phyloP scores from a whole-genome alignment of 2,888 invertebrate genomes.

The Ectemnius continuus region DNA sequence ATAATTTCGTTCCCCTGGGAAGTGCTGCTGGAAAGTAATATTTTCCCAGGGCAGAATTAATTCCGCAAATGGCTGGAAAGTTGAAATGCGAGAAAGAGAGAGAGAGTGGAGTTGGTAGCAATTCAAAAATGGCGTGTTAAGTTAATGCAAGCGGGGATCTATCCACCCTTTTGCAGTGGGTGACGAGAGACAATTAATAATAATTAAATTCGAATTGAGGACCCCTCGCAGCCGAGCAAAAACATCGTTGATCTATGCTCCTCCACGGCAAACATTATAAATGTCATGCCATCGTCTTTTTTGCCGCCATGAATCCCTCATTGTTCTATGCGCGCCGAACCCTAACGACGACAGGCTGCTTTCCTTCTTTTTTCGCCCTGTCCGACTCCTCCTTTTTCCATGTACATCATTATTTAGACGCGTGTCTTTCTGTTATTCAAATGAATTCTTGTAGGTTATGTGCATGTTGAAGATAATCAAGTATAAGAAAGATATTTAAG shows the following conservation, averaged over 20 bases:
- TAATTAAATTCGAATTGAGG: constrained; percentile 70
- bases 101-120: background rate
- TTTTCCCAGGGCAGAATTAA: background rate
- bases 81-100: background rate
- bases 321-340: constrained; percentile 37
- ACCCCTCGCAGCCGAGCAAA: constrained; percentile 73
- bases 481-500: too few relatives aligned
- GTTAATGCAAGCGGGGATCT: constrained; percentile 3
- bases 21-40: background rate
- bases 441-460: too few relatives aligned
- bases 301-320: constrained; percentile 9
- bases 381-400: constrained; percentile 34
- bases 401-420: background rate
- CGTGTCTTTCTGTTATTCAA: constrained; percentile 11
- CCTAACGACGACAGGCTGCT: constrained; percentile 43
- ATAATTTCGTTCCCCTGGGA: background rate
- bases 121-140: background rate
- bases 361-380: constrained; percentile 41
- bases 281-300: constrained; percentile 57
- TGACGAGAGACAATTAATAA: constrained; percentile 66
- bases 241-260: constrained; percentile 75
- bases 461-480: too few relatives aligned
- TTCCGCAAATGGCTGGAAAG: background rate
- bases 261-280: constrained; percentile 65
- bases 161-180: constrained; percentile 15